phyloP scores from a whole-genome alignment of 2,888 invertebrate genomes.

The Eupithecia exiguata region DNA sequence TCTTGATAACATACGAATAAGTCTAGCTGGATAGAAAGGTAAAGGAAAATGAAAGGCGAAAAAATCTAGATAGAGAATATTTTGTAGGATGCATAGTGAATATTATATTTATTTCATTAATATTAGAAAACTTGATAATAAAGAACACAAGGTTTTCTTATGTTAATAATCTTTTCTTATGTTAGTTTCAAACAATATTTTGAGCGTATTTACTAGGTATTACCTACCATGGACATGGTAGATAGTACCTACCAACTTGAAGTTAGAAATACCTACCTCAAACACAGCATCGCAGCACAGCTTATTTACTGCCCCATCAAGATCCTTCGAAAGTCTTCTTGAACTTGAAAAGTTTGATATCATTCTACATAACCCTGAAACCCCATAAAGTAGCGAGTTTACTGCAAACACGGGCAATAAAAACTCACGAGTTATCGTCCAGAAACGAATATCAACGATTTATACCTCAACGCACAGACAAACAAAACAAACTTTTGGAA shows the following conservation, averaged over 20 bases:
- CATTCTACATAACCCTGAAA: slow-evolving; percentile 14
- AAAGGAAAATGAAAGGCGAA: neutral
- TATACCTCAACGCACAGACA: slow-evolving; percentile 1
- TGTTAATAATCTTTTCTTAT: too few relatives aligned
- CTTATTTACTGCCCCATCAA: neutral
- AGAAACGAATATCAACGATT: slow-evolving; percentile 16
- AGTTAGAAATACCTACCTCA: neutral
- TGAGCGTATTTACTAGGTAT: neutral
- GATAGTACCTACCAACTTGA: neutral
- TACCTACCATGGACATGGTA: neutral
- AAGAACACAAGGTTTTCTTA: neutral
- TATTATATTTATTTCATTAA: neutral
- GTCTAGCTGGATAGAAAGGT: neutral
- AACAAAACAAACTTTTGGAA: neutral
- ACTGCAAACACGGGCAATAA: slow-evolving; percentile 17
- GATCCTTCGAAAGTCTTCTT: neutral
- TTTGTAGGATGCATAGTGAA: neutral
- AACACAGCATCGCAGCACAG: neutral
- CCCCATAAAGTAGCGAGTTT: slow-evolving; percentile 8
- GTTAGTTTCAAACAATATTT: neutral
- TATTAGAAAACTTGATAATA: neutral
- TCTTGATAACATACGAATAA: slow-evolving; percentile 1
- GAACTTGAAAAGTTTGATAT: slow-evolving; percentile 5
- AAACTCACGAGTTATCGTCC: slow-evolving; percentile 17
- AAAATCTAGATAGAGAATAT: neutral